These are phyloP conservation scores for Oriolus oriolus DNA, from an alignment of 2,113 vertebrate genomes.

Conservation along the genomic window DNA sequence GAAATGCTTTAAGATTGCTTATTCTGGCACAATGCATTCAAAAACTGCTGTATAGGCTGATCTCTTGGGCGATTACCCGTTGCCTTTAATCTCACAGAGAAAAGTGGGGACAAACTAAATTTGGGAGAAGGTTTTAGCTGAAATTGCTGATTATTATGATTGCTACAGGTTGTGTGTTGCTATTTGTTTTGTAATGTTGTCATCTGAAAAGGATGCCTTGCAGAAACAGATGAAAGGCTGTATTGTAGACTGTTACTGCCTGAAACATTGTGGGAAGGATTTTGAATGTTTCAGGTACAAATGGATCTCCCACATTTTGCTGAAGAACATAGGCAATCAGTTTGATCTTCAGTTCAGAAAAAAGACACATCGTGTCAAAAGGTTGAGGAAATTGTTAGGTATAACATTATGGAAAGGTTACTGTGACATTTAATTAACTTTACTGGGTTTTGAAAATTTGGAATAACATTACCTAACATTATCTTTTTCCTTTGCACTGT, in stretches of 20 bases:
- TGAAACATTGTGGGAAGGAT: neutral
- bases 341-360: neutral
- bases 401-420: neutral
- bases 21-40: neutral
- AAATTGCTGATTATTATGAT: neutral
- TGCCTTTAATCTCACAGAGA: neutral
- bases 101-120: neutral
- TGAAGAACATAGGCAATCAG: neutral
- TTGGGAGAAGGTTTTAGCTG: neutral
- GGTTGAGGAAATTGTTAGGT: neutral
- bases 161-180: neutral
- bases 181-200: neutral
- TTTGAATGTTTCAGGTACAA: neutral
- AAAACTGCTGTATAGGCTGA: neutral
- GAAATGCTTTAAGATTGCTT: neutral
- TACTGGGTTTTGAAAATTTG: neutral
- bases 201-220: neutral
- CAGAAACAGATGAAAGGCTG: neutral
- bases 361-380: neutral
- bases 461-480: neutral
- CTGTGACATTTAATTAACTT: neutral
- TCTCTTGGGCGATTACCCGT: neutral
- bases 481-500: neutral
- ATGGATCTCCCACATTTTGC: neutral
- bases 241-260: neutral